phyloP scores from a whole-genome alignment of 1,140 invertebrate species.

The Trichogramma pretiosum region DNA sequence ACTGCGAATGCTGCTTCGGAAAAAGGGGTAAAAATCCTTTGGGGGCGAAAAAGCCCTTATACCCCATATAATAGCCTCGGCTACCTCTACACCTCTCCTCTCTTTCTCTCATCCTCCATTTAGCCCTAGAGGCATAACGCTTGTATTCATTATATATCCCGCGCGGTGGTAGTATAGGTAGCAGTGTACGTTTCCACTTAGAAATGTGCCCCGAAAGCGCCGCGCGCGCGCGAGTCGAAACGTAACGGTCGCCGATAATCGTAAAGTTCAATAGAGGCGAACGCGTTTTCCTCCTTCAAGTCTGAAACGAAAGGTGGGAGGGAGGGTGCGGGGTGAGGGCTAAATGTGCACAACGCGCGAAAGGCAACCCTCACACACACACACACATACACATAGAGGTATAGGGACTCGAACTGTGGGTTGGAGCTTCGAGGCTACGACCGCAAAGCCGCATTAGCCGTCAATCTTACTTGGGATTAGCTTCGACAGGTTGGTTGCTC shows the following conservation, averaged over 20 bases:
- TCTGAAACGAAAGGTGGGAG: no score
- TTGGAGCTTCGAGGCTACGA: background rate
- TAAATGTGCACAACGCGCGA: no score
- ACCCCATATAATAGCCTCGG: no score
- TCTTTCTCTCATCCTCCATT: no score
- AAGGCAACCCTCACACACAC: no score
- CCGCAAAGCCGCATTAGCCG: constrained; percentile 4
- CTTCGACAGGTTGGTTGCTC: background rate
- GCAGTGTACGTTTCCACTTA: background rate
- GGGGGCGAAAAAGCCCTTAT: background rate
- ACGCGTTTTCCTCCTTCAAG: constrained; percentile 11
- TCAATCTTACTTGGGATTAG: constrained; percentile 8
- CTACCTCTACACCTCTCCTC: no score
- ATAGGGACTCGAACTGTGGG: no score
- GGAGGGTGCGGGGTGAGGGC: no score
- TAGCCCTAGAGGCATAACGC: background rate
- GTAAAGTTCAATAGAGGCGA: constrained; percentile 16
- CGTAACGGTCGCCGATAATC: constrained; percentile 15
- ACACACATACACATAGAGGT: no score
- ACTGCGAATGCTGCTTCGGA: no score
- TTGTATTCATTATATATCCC: background rate
- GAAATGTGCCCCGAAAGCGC: no score
- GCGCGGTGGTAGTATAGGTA: background rate
- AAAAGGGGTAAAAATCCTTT: background rate
- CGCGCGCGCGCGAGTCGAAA: no score